Percentiles rank a stretch among this genome's conserved stretches.
phyloP scores from a whole-genome alignment of 1,140 invertebrate genomes.

The Plectrocnemia conspersa region DNA sequence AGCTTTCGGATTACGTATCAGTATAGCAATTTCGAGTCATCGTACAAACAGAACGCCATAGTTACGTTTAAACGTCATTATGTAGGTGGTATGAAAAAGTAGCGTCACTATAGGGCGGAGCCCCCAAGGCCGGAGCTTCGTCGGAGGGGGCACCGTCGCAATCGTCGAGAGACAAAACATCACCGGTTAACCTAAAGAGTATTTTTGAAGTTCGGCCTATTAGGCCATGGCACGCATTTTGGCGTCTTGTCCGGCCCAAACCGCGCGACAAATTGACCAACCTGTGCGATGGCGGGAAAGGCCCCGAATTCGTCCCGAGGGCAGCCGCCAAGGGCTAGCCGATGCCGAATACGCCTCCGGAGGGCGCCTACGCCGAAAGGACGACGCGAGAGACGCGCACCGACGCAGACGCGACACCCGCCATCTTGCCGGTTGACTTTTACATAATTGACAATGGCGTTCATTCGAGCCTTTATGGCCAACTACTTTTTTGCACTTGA shows the following conservation, averaged over 20 bases:
- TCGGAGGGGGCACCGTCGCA: not conserved
- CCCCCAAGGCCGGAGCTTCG: not conserved
- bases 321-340: not conserved
- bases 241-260: not conserved
- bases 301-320: not conserved
- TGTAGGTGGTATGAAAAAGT: too few relatives aligned
- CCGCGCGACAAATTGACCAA: not conserved
- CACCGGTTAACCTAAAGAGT: too few relatives aligned
- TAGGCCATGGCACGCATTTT: constrained; percentile 1
- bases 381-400: not conserved
- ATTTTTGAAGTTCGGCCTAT: not conserved
- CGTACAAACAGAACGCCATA: too few relatives aligned
- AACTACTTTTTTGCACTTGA: not conserved
- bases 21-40: too few relatives aligned
- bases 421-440: not conserved
- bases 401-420: not conserved
- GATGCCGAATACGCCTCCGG: not conserved
- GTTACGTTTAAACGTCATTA: too few relatives aligned
- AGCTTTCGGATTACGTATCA: too few relatives aligned
- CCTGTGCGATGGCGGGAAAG: not conserved
- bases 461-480: not conserved
- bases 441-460: constrained; percentile 3
- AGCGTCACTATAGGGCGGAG: too few relatives aligned
- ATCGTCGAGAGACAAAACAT: not conserved
- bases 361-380: not conserved